Percentiles rank a stretch among this genome's conserved stretches.
phyloP scores from a whole-genome alignment of 2,797 vertebrate genomes.

The Enteromius fasciolatus region DNA sequence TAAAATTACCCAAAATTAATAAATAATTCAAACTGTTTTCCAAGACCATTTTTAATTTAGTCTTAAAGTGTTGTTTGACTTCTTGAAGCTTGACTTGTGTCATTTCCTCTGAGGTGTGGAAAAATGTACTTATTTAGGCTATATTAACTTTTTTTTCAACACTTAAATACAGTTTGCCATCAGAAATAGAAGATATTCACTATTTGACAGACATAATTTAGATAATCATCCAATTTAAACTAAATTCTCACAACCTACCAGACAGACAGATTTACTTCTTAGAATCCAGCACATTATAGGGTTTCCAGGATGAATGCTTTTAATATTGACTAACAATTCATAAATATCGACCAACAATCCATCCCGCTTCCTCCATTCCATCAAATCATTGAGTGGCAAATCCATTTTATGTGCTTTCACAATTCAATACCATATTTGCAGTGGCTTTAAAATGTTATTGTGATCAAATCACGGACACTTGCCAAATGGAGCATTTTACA shows the following conservation, averaged over 20 bases:
- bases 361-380: background rate
- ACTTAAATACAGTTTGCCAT: background rate
- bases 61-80: background rate
- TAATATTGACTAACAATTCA: slow-evolving; percentile 7
- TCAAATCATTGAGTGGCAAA: slow-evolving; percentile 20
- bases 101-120: background rate
- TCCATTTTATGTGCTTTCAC: slow-evolving; percentile 13
- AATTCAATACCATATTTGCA: background rate
- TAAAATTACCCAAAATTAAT: too few species aligned
- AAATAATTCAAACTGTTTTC: too few species aligned
- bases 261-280: background rate
- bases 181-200: background rate
- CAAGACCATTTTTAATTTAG: background rate
- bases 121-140: too few species aligned
- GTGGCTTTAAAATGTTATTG: background rate
- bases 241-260: background rate
- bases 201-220: background rate
- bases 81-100: background rate
- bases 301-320: background rate
- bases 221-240: background rate
- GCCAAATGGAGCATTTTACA: background rate
- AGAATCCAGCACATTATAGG: background rate
- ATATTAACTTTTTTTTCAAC: too few species aligned
- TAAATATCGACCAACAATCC: slow-evolving; percentile 2
- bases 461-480: slow-evolving; percentile 23